A percentile compares a stretch with the other conserved stretches of the same genome.
Conservation (phyloP, 2,797 vertebrate species). For the Malurus leucopterus region DNA sequence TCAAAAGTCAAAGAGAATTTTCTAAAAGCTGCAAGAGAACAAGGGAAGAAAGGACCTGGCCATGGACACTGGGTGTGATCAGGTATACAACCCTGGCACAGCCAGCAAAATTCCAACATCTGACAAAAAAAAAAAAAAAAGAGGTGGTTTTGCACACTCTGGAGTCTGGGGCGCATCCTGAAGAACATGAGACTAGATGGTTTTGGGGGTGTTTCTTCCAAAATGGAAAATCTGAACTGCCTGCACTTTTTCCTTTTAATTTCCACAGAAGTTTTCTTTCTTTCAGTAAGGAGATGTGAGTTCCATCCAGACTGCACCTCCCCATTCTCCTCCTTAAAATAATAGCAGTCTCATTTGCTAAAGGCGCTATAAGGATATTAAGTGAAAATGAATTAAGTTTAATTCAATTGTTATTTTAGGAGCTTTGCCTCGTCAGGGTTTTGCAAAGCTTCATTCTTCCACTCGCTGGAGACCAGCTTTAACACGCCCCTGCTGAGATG, state of each 20-base stretch:
- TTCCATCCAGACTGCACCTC: conserved; percentile 18
- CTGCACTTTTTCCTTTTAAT: not conserved
- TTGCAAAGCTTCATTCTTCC: conserved; percentile 60
- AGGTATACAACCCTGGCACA: not conserved
- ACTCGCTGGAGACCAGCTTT: conserved; percentile 45
- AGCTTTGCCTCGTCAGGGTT: conserved; percentile 51
- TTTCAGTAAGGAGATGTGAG: not conserved
- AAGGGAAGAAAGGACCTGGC: not conserved
- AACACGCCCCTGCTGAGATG: conserved; percentile 64
- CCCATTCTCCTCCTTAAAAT: conserved; percentile 37
- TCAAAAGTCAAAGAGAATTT: not conserved
- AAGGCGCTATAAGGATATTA: conserved; percentile 58
- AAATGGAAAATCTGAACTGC: not conserved
- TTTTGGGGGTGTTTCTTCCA: not conserved
- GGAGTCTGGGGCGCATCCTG: not conserved
- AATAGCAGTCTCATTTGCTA: conserved; percentile 59
- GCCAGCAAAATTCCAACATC: not conserved
- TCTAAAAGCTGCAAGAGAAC: not conserved
- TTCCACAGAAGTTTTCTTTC: not conserved
- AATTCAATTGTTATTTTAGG: conserved; percentile 68
- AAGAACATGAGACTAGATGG: not conserved
- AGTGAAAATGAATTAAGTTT: conserved; percentile 66
- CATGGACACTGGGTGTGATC: rapidly evolving
- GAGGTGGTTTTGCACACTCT: not conserved
- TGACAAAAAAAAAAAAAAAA: not conserved